A percentile compares a stretch with the other conserved stretches of the same genome.
phyloP scores from a whole-genome alignment of 1,140 invertebrate species.

The Helicoverpa zea region DNA sequence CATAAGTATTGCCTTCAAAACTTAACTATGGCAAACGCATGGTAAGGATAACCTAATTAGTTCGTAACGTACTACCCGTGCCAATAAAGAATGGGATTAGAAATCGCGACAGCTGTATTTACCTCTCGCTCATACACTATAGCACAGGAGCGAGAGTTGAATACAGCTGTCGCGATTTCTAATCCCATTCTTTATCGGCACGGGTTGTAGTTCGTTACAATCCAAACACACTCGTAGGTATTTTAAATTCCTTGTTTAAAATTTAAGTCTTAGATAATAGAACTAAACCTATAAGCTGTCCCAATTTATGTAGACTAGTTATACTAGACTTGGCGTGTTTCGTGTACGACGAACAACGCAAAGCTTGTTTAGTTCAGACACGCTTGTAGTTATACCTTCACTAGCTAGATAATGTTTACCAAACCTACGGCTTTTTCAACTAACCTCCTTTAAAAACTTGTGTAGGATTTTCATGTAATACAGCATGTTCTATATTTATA shows the following conservation, averaged over 20 bases:
- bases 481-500: not conserved
- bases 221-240: no score
- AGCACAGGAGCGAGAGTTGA: no score
- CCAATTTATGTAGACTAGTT: conserved; percentile 17
- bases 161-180: no score
- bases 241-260: conserved; percentile 20
- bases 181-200: no score
- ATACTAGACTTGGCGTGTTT: conserved; percentile 18
- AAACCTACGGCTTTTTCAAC: not conserved
- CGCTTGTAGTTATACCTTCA: conserved; percentile 2
- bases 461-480: not conserved
- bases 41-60: not conserved
- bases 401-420: conserved; percentile 10
- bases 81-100: no score
- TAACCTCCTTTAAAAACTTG: not conserved
- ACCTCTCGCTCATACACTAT: no score
- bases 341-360: conserved; percentile 3
- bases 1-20: no score
- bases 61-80: no score
- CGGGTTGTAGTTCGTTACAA: not conserved
- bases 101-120: no score
- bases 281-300: conserved; percentile 23
- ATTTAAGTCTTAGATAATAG: not conserved
- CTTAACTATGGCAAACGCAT: no score
- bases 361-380: conserved; percentile 33